Evolutionary conservation across 2,797 vertebrate species (phyloP).

Genomic region (Protosalanx chinensis): DNA sequence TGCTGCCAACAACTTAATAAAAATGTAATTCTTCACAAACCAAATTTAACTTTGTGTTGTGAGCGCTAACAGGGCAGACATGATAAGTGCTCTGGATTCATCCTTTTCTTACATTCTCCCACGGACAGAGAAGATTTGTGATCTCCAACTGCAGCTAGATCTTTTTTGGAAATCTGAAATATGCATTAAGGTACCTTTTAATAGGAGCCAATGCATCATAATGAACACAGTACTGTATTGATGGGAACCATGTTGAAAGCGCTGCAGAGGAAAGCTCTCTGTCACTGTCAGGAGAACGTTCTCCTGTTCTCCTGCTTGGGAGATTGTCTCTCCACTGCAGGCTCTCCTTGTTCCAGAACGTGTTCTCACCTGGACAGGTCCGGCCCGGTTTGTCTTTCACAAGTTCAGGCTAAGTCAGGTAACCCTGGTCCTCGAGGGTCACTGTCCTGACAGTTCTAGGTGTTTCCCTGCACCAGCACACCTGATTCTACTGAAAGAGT

Average conservation of each 20-base stretch:
- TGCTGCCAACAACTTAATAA: neutral
- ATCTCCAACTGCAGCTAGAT: conserved; percentile 21
- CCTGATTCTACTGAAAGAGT: too few species aligned
- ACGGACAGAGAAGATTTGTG: conserved; percentile 20
- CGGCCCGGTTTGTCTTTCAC: too few species aligned
- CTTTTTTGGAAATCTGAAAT: conserved; percentile 35
- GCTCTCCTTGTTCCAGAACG: conserved; percentile 56
- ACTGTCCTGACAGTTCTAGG: too few species aligned
- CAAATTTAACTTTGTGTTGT: neutral
- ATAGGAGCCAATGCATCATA: conserved; percentile 52
- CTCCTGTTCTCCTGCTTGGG: conserved; percentile 17
- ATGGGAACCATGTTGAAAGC: conserved; percentile 59
- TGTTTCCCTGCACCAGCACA: too few species aligned
- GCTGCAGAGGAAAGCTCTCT: conserved; percentile 42
- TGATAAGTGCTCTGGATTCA: conserved; percentile 6
- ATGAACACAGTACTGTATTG: conserved; percentile 56
- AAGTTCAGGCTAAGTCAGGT: neutral
- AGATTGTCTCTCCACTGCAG: conserved; percentile 45
- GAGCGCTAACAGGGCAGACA: neutral
- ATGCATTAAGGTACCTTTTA: conserved; percentile 37
- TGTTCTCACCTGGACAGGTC: conserved; percentile 43
- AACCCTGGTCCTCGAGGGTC: too few species aligned
- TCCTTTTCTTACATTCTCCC: conserved; percentile 19
- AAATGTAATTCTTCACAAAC: neutral
- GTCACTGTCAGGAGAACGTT: conserved; percentile 51